Percentiles rank a stretch among this genome's conserved stretches.
phyloP scores from a whole-genome alignment of 2,797 vertebrate genomes.

The Serranus cabrilla region DNA sequence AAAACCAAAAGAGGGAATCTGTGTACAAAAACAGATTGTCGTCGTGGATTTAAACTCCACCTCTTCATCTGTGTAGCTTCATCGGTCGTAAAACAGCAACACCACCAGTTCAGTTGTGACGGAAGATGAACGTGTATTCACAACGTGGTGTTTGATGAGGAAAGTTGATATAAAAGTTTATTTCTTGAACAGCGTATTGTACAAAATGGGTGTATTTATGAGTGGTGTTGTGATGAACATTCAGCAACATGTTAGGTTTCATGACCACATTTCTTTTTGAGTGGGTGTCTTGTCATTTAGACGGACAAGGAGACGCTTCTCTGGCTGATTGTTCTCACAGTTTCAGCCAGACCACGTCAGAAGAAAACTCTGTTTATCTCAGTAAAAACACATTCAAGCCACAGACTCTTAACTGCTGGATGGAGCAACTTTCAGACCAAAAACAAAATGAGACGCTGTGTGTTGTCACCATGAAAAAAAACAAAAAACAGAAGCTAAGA shows the following conservation, averaged over 20 bases:
- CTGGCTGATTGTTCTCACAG: neutral
- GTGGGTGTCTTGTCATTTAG: neutral
- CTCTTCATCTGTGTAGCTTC: neutral
- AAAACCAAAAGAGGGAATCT: slow-evolving; percentile 18
- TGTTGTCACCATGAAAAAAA: no score
- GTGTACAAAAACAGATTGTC: slow-evolving; percentile 37
- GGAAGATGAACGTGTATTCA: neutral
- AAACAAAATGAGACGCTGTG: neutral
- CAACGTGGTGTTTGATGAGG: neutral
- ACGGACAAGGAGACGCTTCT: neutral
- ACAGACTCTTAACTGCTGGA: neutral
- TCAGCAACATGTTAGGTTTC: neutral
- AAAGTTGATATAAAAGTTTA: neutral
- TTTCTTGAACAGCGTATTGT: neutral
- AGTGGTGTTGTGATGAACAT: slow-evolving; percentile 7
- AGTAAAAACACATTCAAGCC: neutral
- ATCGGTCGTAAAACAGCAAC: slow-evolving; percentile 26
- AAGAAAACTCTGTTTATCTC: neutral
- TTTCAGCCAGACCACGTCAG: neutral
- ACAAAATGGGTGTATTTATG: slow-evolving; percentile 7
- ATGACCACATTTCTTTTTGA: neutral
- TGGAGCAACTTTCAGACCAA: neutral
- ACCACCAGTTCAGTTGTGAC: neutral
- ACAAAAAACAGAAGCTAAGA: neutral
- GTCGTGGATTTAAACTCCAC: neutral